Percentiles rank a stretch among this genome's conserved stretches.
These are phyloP conservation scores for Sebastes minor DNA, from an alignment of 2,797 vertebrate genomes.

Conservation along the genomic window DNA sequence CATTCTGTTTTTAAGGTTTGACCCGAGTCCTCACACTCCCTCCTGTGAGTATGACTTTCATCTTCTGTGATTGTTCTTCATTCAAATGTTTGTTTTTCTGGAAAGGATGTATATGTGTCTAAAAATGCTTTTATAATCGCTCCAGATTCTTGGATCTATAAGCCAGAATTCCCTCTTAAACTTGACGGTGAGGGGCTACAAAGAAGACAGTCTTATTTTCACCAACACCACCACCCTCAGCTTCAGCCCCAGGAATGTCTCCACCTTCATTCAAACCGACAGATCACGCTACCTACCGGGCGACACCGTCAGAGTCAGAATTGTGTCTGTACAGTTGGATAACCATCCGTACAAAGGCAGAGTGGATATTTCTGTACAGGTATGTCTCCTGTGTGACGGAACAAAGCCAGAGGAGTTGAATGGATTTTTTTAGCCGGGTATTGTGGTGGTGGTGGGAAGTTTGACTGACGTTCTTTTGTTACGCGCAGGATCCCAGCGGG, in stretches of 20 bases:
- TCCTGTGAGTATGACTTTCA: constrained; percentile 59
- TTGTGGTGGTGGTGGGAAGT: not conserved
- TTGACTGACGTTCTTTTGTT: constrained; percentile 35
- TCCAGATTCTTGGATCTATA: constrained; percentile 49
- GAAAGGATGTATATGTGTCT: not conserved
- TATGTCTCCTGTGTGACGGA: constrained; percentile 13
- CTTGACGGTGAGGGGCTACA: constrained; percentile 70
- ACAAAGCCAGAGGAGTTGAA: constrained; percentile 22
- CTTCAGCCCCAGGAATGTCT: constrained; percentile 51
- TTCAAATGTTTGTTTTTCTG: not conserved
- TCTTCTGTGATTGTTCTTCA: not conserved
- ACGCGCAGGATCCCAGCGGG: constrained; percentile 65
- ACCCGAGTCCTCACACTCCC: constrained; percentile 67
- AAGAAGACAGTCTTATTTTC: constrained; percentile 60
- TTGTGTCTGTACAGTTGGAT: constrained; percentile 57
- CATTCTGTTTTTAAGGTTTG: constrained; percentile 51
- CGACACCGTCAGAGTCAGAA: constrained; percentile 59
- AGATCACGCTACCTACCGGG: constrained; percentile 62
- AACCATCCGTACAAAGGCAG: constrained; percentile 59
- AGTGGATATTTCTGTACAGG: constrained; percentile 61
- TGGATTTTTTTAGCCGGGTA: not conserved
- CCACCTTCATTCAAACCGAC: constrained; percentile 72
- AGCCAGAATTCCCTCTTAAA: constrained; percentile 35
- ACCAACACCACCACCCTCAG: constrained; percentile 53
- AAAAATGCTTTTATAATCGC: not conserved